Evolutionary conservation across 2,113 vertebrate genomes (phyloP).

Genomic region (Rhagologus leucostigma): DNA sequence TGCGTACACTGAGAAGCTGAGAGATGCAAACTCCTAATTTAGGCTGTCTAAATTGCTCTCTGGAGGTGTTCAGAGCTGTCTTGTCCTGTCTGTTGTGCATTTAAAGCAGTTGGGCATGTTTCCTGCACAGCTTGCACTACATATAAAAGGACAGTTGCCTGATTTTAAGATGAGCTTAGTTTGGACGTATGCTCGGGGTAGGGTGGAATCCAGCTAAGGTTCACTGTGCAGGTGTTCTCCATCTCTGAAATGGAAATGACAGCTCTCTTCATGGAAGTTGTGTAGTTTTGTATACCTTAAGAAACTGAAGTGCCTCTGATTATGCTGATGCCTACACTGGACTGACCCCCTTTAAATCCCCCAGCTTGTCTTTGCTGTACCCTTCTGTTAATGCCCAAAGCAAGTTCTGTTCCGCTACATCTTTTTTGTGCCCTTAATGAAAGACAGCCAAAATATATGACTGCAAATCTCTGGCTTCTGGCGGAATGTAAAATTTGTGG

Average conservation of each 20-base stretch:
- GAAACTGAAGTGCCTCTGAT: not conserved
- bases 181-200: not conserved
- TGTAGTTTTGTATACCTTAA: not conserved
- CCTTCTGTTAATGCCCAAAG: not conserved
- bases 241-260: not conserved
- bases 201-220: not conserved
- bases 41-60: not conserved
- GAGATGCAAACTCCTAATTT: not conserved
- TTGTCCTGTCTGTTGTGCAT: not conserved
- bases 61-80: not conserved
- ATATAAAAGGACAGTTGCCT: not conserved
- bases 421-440: not conserved
- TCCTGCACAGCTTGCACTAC: not conserved
- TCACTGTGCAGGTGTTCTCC: not conserved
- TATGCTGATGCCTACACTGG: not conserved
- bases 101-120: not conserved
- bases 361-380: not conserved
- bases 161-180: not conserved
- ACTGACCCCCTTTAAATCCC: not conserved
- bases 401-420: not conserved
- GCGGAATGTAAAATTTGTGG: not conserved
- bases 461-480: not conserved
- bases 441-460: not conserved
- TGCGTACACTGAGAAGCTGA: not conserved
- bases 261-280: not conserved